Evolutionary conservation across 2,888 invertebrate species (phyloP).

Genomic region (Oligia latruncula): DNA sequence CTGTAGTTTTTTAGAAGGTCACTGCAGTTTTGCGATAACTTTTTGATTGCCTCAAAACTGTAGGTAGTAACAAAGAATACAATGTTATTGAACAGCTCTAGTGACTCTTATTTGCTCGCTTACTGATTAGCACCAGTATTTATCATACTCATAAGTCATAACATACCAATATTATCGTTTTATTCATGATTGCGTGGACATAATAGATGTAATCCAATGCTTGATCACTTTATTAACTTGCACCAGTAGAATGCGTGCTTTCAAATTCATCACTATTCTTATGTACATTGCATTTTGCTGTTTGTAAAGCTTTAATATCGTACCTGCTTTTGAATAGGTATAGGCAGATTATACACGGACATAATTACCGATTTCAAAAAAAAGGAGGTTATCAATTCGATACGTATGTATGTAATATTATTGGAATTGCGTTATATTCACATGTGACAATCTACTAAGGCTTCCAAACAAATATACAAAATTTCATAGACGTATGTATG

Average conservation of each 20-base stretch:
- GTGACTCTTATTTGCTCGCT: not conserved
- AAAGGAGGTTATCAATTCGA: too few relatives aligned
- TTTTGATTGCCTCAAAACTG: not conserved
- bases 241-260: slow-evolving; percentile 8
- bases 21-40: not conserved
- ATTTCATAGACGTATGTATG: too few relatives aligned
- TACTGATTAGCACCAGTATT: not conserved
- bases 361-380: too few relatives aligned
- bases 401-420: too few relatives aligned
- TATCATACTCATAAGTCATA: not conserved
- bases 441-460: too few relatives aligned
- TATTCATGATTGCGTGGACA: not conserved
- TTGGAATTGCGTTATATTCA: too few relatives aligned
- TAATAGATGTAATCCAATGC: not conserved
- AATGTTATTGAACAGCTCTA: not conserved
- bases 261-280: slow-evolving; percentile 28
- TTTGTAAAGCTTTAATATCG: not conserved
- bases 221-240: slow-evolving; percentile 1
- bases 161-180: not conserved
- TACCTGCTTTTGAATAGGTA: not conserved
- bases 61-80: not conserved
- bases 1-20: too few relatives aligned
- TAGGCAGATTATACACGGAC: not conserved
- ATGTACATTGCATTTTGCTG: not conserved
- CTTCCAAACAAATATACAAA: too few relatives aligned